Percentiles rank a stretch among this genome's conserved stretches.
Conservation (phyloP, 2,888 invertebrate species). For the Mesopsocus fuscifrons region DNA sequence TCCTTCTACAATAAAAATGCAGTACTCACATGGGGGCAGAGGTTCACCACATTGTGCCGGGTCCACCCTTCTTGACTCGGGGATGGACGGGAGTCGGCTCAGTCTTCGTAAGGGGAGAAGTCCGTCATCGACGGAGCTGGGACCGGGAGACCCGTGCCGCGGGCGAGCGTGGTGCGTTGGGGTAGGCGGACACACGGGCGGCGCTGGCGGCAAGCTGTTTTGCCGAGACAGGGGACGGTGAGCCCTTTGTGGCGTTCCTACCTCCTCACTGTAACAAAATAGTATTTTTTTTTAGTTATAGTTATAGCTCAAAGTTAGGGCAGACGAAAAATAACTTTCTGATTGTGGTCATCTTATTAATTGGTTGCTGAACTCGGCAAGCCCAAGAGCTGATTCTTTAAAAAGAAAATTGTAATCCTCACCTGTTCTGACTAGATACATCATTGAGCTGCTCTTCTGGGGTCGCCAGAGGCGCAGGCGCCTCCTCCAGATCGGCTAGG, state of each 20-base stretch:
- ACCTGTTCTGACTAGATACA: conserved; percentile 11
- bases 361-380: no score
- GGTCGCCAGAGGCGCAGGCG: conserved; percentile 34
- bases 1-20: background rate
- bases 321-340: background rate
- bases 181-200: conserved; percentile 64
- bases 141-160: conserved; percentile 11
- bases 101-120: conserved; percentile 32
- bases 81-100: conserved; percentile 60
- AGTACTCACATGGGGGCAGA: conserved; percentile 56
- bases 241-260: conserved; percentile 28
- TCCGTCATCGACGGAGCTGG: conserved; percentile 24
- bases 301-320: no score
- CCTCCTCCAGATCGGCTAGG: conserved; percentile 3
- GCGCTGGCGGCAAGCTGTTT: conserved; percentile 35
- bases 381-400: no score
- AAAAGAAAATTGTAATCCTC: no score
- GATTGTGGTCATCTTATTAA: no score
- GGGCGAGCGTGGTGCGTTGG: conserved; percentile 64
- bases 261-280: no score
- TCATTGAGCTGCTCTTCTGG: conserved; percentile 28
- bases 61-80: conserved; percentile 40
- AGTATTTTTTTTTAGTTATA: no score
- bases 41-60: conserved; percentile 51
- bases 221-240: conserved; percentile 52